Evolutionary conservation across 1,140 invertebrate genomes (phyloP), one percentile per base, ranked within the genome.

Genomic region (Lepidurus apus): DNA sequence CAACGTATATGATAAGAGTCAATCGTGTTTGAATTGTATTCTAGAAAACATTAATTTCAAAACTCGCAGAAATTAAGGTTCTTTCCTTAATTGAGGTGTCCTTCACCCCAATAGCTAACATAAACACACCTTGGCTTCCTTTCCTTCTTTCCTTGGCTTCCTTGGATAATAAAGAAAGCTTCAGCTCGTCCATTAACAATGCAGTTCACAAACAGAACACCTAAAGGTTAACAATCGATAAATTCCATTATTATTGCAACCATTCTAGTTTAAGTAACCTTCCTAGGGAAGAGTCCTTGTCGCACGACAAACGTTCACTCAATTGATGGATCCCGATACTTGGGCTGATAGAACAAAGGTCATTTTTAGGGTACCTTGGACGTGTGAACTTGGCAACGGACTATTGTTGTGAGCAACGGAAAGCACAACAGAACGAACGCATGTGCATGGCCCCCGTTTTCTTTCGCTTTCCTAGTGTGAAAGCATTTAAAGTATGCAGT

Each of bases 401-500:
- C 21, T 21, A 65, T 3, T 65, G 53, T 65, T 65, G 53, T 65
- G 13, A 65, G 53, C 53, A 65, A 65, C 53, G 53, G 45, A 65
- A 65, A 65, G 21, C 53, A 65, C 53, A 65, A 65, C 53, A 65
- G 7, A 65, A 65, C 1, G 53, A 65, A 65, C 53, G 53, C 53
- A 65, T 65, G 53, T 21, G 53, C 53, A 65, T 7, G 45, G 53
- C 53, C 53, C 0, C 1, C 53, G 5, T 13, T 65, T 7, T 65
- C 21, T 65, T 21, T 65, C 4, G 0, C 53, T 17, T 34, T 34
- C 34, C 3, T n/a, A 21, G 53, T 21, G n/a, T 65, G 53, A 65
- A 65, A 65, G n/a, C 53, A 65, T 21, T 65, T 65, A 65, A 65
- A 65, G 53, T 65, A 65, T 65, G 53, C 53, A 65, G n/a, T 65